Evolutionary conservation across 2,113 vertebrate species (phyloP).

Genomic region (Tyto alba): DNA sequence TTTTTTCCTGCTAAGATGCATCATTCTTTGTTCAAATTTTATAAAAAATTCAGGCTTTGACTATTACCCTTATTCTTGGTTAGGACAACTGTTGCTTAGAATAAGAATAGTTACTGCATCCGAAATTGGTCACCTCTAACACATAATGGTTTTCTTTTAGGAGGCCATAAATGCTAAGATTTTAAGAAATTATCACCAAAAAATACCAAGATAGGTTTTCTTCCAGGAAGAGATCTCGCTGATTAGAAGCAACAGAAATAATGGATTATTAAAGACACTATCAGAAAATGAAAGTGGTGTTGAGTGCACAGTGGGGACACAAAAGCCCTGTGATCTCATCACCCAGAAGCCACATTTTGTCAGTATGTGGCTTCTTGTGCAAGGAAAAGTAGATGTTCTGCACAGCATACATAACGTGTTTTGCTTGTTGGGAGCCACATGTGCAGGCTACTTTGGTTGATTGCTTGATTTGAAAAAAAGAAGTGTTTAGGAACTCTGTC

Average conservation of each 20-base stretch:
- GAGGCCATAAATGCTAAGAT: not conserved
- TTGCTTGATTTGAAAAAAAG: not conserved
- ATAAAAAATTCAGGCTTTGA: not conserved
- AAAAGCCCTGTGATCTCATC: not conserved
- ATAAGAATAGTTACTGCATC: not conserved
- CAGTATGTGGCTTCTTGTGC: not conserved
- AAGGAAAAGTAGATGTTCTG: not conserved
- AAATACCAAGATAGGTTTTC: not conserved
- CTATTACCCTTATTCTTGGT: not conserved
- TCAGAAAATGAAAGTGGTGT: not conserved
- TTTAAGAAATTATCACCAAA: not conserved
- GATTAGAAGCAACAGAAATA: not conserved
- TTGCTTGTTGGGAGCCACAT: not conserved
- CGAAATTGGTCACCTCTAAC: not conserved
- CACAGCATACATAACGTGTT: rapidly evolving
- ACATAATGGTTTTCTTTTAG: not conserved
- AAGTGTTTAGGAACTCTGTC: not conserved
- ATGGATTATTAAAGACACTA: not conserved
- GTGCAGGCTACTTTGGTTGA: not conserved
- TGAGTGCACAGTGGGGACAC: not conserved
- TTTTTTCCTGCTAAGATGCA: not conserved
- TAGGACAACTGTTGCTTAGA: not conserved
- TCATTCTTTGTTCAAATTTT: not conserved
- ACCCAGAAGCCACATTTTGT: not conserved
- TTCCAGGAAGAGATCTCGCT: not conserved